These are phyloP conservation scores for Epinotia ramella DNA, from an alignment of 2,888 invertebrate genomes.

Conservation along the genomic window DNA sequence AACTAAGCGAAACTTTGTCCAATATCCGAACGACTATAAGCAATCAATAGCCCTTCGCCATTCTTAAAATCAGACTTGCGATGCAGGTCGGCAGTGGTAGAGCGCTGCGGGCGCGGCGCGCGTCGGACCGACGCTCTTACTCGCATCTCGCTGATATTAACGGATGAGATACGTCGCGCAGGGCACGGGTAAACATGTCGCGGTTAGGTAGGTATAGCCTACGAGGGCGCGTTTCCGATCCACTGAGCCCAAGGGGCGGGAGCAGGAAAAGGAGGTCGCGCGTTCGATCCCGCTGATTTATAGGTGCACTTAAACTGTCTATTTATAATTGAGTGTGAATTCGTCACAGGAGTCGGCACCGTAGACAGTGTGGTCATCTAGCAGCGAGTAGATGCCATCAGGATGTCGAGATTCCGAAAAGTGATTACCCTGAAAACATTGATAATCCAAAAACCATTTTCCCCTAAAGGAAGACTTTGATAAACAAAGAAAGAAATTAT, in stretches of 20 bases:
- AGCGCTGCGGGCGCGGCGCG: no score
- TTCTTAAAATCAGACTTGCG: no score
- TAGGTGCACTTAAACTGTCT: conserved; percentile 39
- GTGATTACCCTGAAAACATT: no score
- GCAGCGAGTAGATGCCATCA: not conserved
- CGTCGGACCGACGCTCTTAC: not conserved
- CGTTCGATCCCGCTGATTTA: conserved; percentile 39
- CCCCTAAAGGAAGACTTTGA: no score
- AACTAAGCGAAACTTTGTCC: no score
- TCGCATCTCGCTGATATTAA: conserved; percentile 6
- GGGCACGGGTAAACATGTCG: conserved; percentile 3
- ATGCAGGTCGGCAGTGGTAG: not conserved
- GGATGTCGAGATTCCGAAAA: not conserved
- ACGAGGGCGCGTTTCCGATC: conserved; percentile 30
- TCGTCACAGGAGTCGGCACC: not conserved
- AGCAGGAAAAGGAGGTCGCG: conserved; percentile 34
- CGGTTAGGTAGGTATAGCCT: conserved; percentile 7
- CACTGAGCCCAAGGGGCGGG: conserved; percentile 16
- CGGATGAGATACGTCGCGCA: not conserved
- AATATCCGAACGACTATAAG: no score
- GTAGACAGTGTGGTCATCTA: not conserved
- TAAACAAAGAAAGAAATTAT: no score
- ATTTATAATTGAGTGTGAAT: conserved; percentile 17
- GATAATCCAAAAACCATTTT: no score
- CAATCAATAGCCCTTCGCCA: no score